A percentile compares a stretch with the other conserved stretches of the same genome.
Evolutionary conservation across 2,888 invertebrate genomes (phyloP).

Genomic region (Andrena bucephala): DNA sequence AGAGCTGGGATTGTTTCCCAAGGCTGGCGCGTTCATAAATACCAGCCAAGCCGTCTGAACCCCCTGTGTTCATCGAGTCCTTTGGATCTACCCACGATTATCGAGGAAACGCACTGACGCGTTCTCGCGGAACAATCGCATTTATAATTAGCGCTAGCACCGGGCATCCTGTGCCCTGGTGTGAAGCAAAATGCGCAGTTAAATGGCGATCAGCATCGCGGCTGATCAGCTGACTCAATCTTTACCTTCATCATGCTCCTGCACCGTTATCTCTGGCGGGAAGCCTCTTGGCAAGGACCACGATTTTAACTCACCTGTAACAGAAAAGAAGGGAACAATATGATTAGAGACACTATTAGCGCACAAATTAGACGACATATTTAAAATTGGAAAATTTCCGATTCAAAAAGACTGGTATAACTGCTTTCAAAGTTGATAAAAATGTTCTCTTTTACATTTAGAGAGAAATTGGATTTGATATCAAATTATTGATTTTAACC

Average conservation of each 20-base stretch:
- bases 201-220: conserved; percentile 42
- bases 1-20: background rate
- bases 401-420: too few species aligned
- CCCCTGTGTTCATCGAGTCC: conserved; percentile 18
- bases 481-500: too few species aligned
- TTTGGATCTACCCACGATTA: conserved; percentile 48
- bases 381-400: background rate
- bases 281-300: conserved; percentile 85
- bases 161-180: conserved; percentile 34
- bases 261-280: conserved; percentile 73
- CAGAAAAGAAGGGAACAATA: conserved; percentile 74
- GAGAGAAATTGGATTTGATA: too few species aligned
- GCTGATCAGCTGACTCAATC: conserved; percentile 34
- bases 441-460: too few species aligned
- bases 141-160: conserved; percentile 60
- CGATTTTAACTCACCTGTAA: conserved; percentile 88
- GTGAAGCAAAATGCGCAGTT: conserved; percentile 36
- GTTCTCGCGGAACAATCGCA: conserved; percentile 61
- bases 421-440: too few species aligned
- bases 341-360: background rate
- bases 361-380: background rate
- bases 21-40: conserved; percentile 25
- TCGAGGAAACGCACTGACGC: conserved; percentile 27
- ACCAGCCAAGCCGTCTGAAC: background rate
- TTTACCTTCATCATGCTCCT: conserved; percentile 78